Conservation (phyloP, 2,113 vertebrate genomes). For the Uropsilus gracilis region DNA sequence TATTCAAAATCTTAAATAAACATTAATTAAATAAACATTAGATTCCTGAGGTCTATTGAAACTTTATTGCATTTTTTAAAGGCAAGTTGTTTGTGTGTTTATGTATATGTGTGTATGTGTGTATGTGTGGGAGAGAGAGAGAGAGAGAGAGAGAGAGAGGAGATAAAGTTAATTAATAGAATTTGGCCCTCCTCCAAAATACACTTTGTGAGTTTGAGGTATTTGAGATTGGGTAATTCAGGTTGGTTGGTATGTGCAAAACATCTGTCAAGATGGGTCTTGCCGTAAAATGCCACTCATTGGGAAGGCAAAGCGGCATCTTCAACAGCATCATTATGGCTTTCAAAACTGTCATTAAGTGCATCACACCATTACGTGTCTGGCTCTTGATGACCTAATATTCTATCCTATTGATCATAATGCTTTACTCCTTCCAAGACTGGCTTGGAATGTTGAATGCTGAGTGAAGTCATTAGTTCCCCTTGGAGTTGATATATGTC, state of each 20-base stretch:
- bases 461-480: slow-evolving; percentile 38
- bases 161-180: slow-evolving; percentile 89
- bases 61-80: slow-evolving; percentile 68
- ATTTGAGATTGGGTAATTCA: slow-evolving; percentile 80
- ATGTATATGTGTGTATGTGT: background rate
- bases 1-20: slow-evolving; percentile 74
- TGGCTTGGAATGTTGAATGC: background rate
- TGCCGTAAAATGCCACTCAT: slow-evolving; percentile 70
- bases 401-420: slow-evolving; percentile 19
- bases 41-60: slow-evolving; percentile 83
- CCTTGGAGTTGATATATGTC: slow-evolving; percentile 68
- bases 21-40: slow-evolving; percentile 86
- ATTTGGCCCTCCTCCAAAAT: slow-evolving; percentile 84
- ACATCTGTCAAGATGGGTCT: slow-evolving; percentile 82
- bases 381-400: background rate
- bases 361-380: background rate
- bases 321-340: background rate
- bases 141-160: slow-evolving; percentile 34
- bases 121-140: slow-evolving; percentile 42
- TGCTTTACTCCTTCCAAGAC: background rate
- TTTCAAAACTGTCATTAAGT: background rate
- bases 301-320: background rate
- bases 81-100: background rate
- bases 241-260: slow-evolving; percentile 73
- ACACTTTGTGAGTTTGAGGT: slow-evolving; percentile 81